A percentile compares a stretch with the other conserved stretches of the same genome.
These are phyloP conservation scores for Teleogryllus oceanicus DNA, from an alignment of 2,888 invertebrate species.

Conservation along the genomic window DNA sequence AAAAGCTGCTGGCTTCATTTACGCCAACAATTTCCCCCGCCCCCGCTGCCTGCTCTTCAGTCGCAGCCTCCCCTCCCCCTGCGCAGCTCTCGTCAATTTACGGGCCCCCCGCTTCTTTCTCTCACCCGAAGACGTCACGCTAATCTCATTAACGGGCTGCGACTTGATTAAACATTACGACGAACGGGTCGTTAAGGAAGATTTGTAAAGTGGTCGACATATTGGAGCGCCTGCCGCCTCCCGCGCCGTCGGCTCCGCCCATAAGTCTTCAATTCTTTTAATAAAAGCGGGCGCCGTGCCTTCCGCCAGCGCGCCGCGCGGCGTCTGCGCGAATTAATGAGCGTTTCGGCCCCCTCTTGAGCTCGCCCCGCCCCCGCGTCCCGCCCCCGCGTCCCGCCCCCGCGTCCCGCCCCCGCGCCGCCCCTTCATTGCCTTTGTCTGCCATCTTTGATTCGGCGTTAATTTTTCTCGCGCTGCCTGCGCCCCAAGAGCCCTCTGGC, in stretches of 20 bases:
- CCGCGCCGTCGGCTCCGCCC: slow-evolving; percentile 44
- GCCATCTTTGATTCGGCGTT: neutral
- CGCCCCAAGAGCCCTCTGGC: too few relatives aligned
- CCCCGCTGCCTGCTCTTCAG: too few relatives aligned
- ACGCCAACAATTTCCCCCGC: too few relatives aligned
- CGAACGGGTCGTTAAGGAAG: slow-evolving; percentile 27
- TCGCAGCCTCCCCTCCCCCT: too few relatives aligned
- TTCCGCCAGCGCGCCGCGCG: too few relatives aligned
- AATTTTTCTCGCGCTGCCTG: too few relatives aligned
- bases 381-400: too few relatives aligned
- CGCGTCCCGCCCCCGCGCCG: too few relatives aligned
- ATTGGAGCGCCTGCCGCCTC: slow-evolving; percentile 21
- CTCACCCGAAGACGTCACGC: slow-evolving; percentile 20
- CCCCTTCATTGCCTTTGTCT: neutral
- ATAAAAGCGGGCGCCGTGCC: slow-evolving; percentile 44
- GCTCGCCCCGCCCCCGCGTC: too few relatives aligned
- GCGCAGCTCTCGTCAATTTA: neutral
- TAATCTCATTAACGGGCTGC: slow-evolving; percentile 34
- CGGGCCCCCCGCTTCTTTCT: neutral
- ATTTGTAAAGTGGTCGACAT: slow-evolving; percentile 33
- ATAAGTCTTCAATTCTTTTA: slow-evolving; percentile 54
- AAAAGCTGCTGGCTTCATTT: too few relatives aligned
- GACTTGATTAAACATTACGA: slow-evolving; percentile 28
- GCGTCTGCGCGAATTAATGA: slow-evolving; percentile 48
- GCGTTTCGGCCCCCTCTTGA: slow-evolving; percentile 34